A percentile compares a stretch with the other conserved stretches of the same genome.
Evolutionary conservation across 2,888 invertebrate genomes (phyloP).

Genomic region (Carabus problematicus): DNA sequence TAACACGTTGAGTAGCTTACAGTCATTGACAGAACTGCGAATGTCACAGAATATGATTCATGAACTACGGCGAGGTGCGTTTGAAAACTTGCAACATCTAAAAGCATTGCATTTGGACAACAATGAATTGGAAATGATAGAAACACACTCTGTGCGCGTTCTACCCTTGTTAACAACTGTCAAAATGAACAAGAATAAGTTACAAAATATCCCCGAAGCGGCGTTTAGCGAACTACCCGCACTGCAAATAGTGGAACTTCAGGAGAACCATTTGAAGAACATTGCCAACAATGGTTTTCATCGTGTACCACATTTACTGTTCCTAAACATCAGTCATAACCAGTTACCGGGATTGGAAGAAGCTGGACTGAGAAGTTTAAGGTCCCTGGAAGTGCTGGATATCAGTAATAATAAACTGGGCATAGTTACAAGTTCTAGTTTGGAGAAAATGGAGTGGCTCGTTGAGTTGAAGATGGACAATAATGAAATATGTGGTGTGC

Average conservation of each 20-base stretch:
- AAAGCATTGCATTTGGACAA: slow-evolving; percentile 80
- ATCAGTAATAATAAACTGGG: slow-evolving; percentile 80
- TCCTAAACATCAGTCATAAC: slow-evolving; percentile 85
- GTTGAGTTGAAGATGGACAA: slow-evolving; percentile 86
- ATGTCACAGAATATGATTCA: slow-evolving; percentile 78
- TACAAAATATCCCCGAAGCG: slow-evolving; percentile 76
- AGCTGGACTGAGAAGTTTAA: slow-evolving; percentile 74
- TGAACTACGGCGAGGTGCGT: slow-evolving; percentile 74
- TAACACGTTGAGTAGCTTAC: slow-evolving; percentile 73
- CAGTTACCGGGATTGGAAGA: slow-evolving; percentile 77
- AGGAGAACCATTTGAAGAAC: slow-evolving; percentile 78
- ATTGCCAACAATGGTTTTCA: slow-evolving; percentile 79
- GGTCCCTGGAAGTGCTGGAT: slow-evolving; percentile 85
- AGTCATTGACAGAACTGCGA: slow-evolving; percentile 73
- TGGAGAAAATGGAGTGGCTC: slow-evolving; percentile 83
- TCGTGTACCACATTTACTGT: slow-evolving; percentile 77
- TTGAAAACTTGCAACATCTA: slow-evolving; percentile 73
- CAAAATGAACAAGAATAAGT: slow-evolving; percentile 72
- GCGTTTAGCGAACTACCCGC: slow-evolving; percentile 80
- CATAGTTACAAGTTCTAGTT: slow-evolving; percentile 69
- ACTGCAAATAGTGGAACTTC: slow-evolving; percentile 76
- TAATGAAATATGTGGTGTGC: slow-evolving; percentile 81
- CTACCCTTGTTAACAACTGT: slow-evolving; percentile 70
- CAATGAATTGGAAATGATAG: slow-evolving; percentile 78
- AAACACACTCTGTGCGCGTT: slow-evolving; percentile 73